These are phyloP conservation scores for Xyrichtys novacula DNA, from an alignment of 2,797 vertebrate genomes.

Conservation along the genomic window DNA sequence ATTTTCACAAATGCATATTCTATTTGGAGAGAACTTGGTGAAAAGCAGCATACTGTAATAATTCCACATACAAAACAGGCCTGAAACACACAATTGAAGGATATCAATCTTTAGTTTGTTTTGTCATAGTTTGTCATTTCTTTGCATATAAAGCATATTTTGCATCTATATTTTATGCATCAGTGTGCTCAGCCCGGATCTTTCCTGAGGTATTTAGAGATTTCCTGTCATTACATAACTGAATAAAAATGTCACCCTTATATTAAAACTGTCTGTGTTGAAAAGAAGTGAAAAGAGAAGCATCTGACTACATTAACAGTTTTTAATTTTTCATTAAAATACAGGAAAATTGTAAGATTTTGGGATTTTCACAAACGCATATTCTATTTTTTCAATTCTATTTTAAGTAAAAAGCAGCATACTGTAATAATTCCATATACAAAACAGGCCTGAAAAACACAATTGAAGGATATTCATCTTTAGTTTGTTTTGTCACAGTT, in stretches of 20 bases:
- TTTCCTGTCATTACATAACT: slow-evolving; percentile 23
- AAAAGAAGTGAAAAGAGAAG: slow-evolving; percentile 13
- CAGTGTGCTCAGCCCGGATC: slow-evolving; percentile 4
- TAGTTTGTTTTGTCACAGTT: not conserved
- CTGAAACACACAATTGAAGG: not conserved
- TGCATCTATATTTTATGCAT: slow-evolving; percentile 2
- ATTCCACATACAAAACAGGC: not conserved
- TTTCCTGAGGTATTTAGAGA: slow-evolving; percentile 17
- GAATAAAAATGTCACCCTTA: slow-evolving; percentile 6
- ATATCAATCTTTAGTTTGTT: not conserved
- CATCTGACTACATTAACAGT: not conserved
- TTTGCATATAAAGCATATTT: slow-evolving; percentile 3
- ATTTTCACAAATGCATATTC: too few relatives aligned
- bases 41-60: not conserved
- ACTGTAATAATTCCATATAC: not conserved
- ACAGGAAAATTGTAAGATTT: not conserved
- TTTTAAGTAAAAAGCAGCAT: slow-evolving; percentile 4
- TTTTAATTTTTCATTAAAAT: slow-evolving; percentile 28
- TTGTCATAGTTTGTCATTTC: not conserved
- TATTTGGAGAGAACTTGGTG: too few relatives aligned
- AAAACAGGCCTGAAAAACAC: not conserved
- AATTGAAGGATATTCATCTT: not conserved
- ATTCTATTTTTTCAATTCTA: not conserved
- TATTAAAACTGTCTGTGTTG: not conserved
- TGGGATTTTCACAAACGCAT: slow-evolving; percentile 14